Percentiles rank a stretch among this genome's conserved stretches.
Conservation (phyloP, 2,888 invertebrate genomes). For the Steinernema carpocapsae region DNA sequence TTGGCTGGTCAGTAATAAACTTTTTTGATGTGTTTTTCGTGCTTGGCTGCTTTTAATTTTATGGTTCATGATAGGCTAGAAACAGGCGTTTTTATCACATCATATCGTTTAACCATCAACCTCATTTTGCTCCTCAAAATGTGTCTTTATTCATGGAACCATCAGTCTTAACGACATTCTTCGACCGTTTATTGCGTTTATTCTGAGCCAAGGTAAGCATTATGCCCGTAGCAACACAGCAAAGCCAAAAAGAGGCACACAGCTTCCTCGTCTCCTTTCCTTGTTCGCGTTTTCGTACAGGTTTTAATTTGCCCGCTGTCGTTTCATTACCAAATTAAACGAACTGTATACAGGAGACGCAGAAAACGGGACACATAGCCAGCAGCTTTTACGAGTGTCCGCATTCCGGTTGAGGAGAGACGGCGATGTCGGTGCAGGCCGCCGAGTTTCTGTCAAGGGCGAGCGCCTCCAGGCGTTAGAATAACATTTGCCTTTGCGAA, state of each 20-base stretch:
- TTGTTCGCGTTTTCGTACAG: background rate
- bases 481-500: conserved; percentile 29
- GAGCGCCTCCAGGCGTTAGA: conserved; percentile 27
- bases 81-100: too few relatives aligned
- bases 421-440: background rate
- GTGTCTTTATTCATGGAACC: too few relatives aligned
- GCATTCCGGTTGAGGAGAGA: conserved; percentile 24
- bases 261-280: too few relatives aligned
- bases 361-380: background rate
- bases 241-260: too few relatives aligned
- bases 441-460: background rate
- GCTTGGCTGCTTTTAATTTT: too few relatives aligned
- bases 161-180: conserved; percentile 18
- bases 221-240: too few relatives aligned
- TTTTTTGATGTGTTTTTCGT: too few relatives aligned
- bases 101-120: too few relatives aligned
- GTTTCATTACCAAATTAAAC: conserved; percentile 31
- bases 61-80: too few relatives aligned
- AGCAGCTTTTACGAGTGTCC: conserved; percentile 33
- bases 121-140: too few relatives aligned
- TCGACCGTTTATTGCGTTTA: background rate
- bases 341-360: conserved; percentile 2
- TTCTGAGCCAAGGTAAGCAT: too few relatives aligned
- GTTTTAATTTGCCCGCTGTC: conserved; percentile 8
- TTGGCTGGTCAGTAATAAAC: too few relatives aligned